Conservation (phyloP, 2,113 vertebrate species). For the Ailurus styani region DNA sequence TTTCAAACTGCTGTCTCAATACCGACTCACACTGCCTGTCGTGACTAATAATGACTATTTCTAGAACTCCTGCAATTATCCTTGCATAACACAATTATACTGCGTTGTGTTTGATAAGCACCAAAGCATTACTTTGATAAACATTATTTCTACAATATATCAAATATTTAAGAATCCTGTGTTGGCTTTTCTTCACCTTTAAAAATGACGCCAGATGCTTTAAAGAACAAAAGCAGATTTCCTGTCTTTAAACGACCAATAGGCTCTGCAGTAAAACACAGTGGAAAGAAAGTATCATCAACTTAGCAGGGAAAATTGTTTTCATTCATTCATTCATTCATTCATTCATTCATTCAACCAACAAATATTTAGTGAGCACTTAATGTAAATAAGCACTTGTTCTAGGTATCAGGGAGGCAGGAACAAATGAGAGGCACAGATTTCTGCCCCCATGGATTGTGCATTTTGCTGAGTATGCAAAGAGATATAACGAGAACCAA, state of each 20-base stretch:
- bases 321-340: not conserved
- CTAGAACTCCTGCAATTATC: not conserved
- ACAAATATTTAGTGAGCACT: not conserved
- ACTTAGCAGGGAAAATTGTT: not conserved
- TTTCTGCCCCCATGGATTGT: not conserved
- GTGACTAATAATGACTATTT: not conserved
- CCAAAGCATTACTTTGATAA: not conserved
- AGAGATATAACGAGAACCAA: not conserved
- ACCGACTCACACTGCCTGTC: not conserved
- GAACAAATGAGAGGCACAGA: not conserved
- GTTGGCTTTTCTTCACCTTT: not conserved
- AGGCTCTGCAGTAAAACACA: not conserved
- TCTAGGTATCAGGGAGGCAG: not conserved
- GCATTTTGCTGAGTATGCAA: not conserved
- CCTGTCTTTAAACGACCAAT: not conserved
- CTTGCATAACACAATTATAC: not conserved
- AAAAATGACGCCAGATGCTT: not conserved
- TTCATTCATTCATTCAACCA: not conserved
- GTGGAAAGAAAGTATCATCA: not conserved
- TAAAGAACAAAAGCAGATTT: not conserved
- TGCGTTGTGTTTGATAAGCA: not conserved
- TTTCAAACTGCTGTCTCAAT: not conserved
- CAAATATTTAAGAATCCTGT: not conserved
- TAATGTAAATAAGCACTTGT: not conserved
- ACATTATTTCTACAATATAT: not conserved